Percentiles rank a stretch among this genome's conserved stretches.
Conservation (phyloP, 2,113 vertebrate genomes). For the Bos taurus region ARS-UCD2.0 NC_037339.1:2051501-2052000, state of each 20-base stretch:
- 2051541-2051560: conserved; percentile 79
- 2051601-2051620: conserved; percentile 68
- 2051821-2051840: conserved; percentile 63
- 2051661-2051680: conserved; percentile 72
- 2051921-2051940: conserved; percentile 38
- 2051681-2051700: conserved; percentile 41
- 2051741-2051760: conserved; percentile 55
- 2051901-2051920: conserved; percentile 67
- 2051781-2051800: conserved; percentile 59
- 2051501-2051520: conserved; percentile 62
- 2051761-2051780: conserved; percentile 55
- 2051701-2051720: conserved; percentile 47
- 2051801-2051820: conserved; percentile 56
- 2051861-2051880: conserved; percentile 60
- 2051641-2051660: conserved; percentile 70
- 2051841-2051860: conserved; percentile 54
- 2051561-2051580: conserved; percentile 79
- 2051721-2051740: conserved; percentile 48
- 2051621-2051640: conserved; percentile 71
- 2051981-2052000: conserved; percentile 22
- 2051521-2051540: conserved; percentile 82
- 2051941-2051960: conserved; percentile 49
- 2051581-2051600: conserved; percentile 81
- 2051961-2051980: conserved; percentile 24
- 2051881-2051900: conserved; percentile 56